Evolutionary conservation across 35 echinoderm and acorn worm species (phyloP).

Genomic region (Strongylocentrotus purpuratus): DNA sequence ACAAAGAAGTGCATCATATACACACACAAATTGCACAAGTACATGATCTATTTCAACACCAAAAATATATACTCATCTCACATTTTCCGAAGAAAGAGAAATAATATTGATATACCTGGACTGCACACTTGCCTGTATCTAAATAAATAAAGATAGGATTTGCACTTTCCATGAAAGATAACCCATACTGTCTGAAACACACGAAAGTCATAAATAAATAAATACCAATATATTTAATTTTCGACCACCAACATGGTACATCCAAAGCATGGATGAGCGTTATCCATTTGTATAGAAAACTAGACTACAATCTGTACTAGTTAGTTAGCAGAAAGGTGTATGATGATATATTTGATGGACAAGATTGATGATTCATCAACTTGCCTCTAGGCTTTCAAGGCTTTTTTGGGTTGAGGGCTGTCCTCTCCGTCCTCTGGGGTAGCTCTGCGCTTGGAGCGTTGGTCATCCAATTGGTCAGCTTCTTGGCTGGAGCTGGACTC

Average conservation of each 20-base stretch:
- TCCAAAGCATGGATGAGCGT: background rate
- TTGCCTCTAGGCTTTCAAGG: constrained; percentile 44
- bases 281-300: constrained; percentile 5
- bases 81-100: background rate
- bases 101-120: constrained; percentile 19
- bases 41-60: background rate
- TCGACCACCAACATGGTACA: background rate
- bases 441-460: constrained; percentile 8
- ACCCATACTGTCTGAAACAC: background rate
- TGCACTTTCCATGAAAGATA: background rate
- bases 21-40: constrained; percentile 11
- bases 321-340: background rate
- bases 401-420: constrained; percentile 51
- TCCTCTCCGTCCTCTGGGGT: background rate
- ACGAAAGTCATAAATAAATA: constrained; percentile 1
- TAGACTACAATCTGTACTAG: background rate
- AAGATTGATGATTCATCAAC: constrained; percentile 9
- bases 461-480: constrained; percentile 2
- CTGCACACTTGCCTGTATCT: background rate
- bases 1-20: background rate
- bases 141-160: background rate
- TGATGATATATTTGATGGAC: background rate
- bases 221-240: background rate
- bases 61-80: constrained; percentile 12
- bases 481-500: constrained; percentile 41